Base-by-base conservation (phyloP, 2,888 invertebrate genomes). In the Matsumyia berberina region DNA sequence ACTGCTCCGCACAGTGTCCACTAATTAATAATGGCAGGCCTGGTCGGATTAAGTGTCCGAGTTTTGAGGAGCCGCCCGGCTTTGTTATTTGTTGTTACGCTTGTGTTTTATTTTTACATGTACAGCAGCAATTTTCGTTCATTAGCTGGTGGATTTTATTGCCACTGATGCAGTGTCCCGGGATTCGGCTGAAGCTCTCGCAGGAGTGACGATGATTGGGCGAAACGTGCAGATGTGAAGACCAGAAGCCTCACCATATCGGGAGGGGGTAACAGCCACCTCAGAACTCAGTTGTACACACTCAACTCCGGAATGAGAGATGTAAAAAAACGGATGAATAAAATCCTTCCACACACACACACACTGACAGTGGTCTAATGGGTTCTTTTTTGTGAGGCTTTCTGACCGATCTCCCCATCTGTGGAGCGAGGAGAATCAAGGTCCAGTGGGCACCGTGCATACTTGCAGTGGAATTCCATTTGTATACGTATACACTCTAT, bases 1-100 rank as follows among this genome's bases (percentile, higher is more conserved):
- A 74, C 17, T 83, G 83, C 70, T 66, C 62, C 42, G 37, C 76
- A 44, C 70, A 57, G 51, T 69, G 79, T 79, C 60, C 74, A 49
- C 76, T 80, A 85, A 85, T 85, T 85, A 85, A 80, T 85, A 85
- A 85, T 66, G 70, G 55, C 79, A 64, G 15, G 74, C 6, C 70
- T 53, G 46, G 55, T 9, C 44, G 85, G 76, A 83, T 76, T 85
- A 74, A 79, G 53, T 70, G 74, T 74, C 66, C 70, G 64, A 70
- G 74, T 79, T 79, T 79, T 66, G 69, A 85, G 73, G 17, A 66
- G 64, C 64, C 42, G 74, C 31, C 15, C 46, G 29, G 37, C 46
- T 29, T 42, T 55, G 37, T 37, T 17, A 11, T n/a, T 12, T 57
- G 37, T 11, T 7, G n/a, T 4, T 29, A 11, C 35, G 1, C 37